Conservation (phyloP, 2,888 invertebrate genomes). For the Melitaea athalia region DNA sequence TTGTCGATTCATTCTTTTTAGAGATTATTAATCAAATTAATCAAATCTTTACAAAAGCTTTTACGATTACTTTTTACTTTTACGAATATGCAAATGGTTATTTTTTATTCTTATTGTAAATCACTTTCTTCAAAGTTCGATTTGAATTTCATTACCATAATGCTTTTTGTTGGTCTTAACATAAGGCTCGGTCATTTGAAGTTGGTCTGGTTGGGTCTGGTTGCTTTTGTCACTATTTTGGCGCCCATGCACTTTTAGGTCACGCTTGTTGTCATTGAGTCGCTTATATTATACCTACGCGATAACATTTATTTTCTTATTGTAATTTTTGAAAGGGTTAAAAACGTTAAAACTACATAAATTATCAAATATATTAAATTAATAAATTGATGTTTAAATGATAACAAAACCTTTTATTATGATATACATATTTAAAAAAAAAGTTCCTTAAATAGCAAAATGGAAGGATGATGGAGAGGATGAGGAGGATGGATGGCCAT, state of each 20-base stretch:
- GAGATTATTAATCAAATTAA: constrained; percentile 60
- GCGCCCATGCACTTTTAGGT: constrained; percentile 21
- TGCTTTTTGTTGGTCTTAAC: not conserved
- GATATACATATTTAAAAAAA: too few species aligned
- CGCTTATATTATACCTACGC: constrained; percentile 34
- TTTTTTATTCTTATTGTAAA: not conserved
- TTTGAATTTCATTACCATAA: constrained; percentile 11
- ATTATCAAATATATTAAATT: not conserved
- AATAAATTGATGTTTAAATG: not conserved
- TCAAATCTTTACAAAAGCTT: constrained; percentile 51
- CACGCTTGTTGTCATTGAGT: constrained; percentile 35
- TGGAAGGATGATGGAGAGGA: not conserved
- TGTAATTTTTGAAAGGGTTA: constrained; percentile 19
- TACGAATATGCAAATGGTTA: constrained; percentile 3
- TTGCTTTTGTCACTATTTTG: constrained; percentile 7
- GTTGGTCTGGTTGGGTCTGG: not conserved
- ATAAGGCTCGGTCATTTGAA: not conserved
- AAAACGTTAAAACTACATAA: not conserved
- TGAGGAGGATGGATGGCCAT: too few species aligned
- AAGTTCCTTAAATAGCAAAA: not conserved
- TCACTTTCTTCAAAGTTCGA: constrained; percentile 15
- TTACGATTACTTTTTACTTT: constrained; percentile 22
- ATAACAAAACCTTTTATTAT: not conserved
- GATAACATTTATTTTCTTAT: constrained; percentile 31
- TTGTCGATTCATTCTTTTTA: constrained; percentile 67